Evolutionary conservation across 2,888 invertebrate genomes (phyloP), one percentile per base, ranked within the genome.

Genomic region (Lottia gigantea): DNA sequence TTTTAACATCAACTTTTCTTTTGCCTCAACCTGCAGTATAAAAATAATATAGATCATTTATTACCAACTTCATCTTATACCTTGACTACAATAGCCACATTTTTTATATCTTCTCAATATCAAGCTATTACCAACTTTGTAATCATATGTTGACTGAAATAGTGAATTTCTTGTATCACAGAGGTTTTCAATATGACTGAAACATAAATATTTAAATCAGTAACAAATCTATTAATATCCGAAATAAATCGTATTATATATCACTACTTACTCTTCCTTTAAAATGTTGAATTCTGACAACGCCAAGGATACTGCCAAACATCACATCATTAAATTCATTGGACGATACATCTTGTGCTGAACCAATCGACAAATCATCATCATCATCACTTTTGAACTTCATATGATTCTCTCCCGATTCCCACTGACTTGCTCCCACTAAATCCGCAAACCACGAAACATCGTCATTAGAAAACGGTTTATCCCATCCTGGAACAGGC

Each of bases 211-310:
- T n/a, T n/a, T n/a, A n/a, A n/a, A n/a, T n/a, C n/a, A n/a, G n/a
- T n/a, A n/a, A n/a, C n/a, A n/a, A n/a, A n/a, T n/a, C n/a, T n/a
- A n/a, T n/a, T n/a, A n/a, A n/a, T n/a, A n/a, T n/a, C n/a, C n/a
- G n/a, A n/a, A n/a, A n/a, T n/a, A n/a, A n/a, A n/a, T n/a, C n/a
- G n/a, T n/a, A n/a, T n/a, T n/a, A n/a, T n/a, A n/a, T n/a, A n/a
- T n/a, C n/a, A n/a, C n/a, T n/a, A 72, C 78, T 72, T 75, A 80
- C 79, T 16, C 75, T 77, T 66, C 79, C 79, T 19, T 62, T 70
- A 68, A 80, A 80, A 64, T 81, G 79, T 49, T 75, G 78, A 12
- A 78, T 69, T 3, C 80, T 80, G 45, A 82, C 80, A 63, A 82
- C 73, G 62, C 76, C 80, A 6, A 75, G 62, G 8, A 82, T 40